A percentile compares a stretch with the other conserved stretches of the same genome.
Conservation (phyloP, 2,797 vertebrate genomes). For the Epinephelus awoara region DNA sequence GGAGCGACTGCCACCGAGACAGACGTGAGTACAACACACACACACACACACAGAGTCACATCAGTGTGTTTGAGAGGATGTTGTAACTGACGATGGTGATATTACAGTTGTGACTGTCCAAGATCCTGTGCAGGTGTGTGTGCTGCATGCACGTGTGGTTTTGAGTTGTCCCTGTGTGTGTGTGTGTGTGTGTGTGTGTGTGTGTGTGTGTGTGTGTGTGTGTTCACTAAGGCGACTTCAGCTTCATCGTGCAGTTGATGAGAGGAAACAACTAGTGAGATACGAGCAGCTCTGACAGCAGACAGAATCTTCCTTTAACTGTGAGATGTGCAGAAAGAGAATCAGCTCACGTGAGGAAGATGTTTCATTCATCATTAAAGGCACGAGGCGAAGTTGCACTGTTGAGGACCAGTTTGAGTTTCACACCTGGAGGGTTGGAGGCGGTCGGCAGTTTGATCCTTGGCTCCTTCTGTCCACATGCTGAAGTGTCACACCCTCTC, state of each 20-base stretch:
- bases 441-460: not conserved
- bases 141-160: not conserved
- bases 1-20: conserved; percentile 57
- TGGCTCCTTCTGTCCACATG: not conserved
- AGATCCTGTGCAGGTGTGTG: not conserved
- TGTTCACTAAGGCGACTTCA: not conserved
- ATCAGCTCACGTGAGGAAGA: too few species aligned
- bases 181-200: not conserved
- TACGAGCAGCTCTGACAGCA: not conserved
- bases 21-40: conserved; percentile 61
- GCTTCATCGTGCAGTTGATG: not conserved
- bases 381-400: not conserved
- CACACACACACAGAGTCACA: conserved; percentile 8
- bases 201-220: not conserved
- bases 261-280: not conserved
- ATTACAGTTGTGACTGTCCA: conserved; percentile 5
- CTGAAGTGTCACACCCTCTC: too few species aligned
- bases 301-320: too few species aligned
- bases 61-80: not conserved
- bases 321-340: not conserved
- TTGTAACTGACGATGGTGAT: conserved; percentile 6
- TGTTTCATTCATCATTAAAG: not conserved
- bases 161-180: not conserved
- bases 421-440: not conserved
- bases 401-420: not conserved